phyloP scores from a whole-genome alignment of 2,113 vertebrate species.

The Dasyornis broadbenti region DNA sequence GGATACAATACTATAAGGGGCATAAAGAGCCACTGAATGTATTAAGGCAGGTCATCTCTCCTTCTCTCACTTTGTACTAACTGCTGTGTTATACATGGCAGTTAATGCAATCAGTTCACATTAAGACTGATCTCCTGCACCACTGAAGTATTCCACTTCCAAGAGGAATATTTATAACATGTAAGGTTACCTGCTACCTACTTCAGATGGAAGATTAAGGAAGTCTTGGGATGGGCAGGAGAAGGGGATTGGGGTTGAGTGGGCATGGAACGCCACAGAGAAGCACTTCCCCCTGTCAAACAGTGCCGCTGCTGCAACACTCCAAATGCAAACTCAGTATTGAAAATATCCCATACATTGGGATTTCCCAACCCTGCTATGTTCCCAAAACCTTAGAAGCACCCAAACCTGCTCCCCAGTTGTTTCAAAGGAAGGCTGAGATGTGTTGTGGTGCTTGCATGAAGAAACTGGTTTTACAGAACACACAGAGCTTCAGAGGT shows the following conservation, averaged over 20 bases:
- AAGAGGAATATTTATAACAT: not conserved
- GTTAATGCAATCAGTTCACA: not conserved
- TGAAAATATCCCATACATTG: fast-evolving
- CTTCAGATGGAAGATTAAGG: not conserved
- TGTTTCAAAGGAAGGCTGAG: not conserved
- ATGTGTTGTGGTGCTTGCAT: not conserved
- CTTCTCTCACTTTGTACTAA: not conserved
- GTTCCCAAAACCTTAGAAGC: not conserved
- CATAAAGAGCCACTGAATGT: not conserved
- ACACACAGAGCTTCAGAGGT: not conserved
- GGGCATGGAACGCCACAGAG: fast-evolving
- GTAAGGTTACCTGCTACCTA: not conserved
- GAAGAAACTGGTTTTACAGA: not conserved
- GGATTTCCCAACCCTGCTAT: not conserved
- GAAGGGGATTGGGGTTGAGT: fast-evolving
- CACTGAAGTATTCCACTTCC: not conserved
- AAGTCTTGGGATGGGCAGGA: not conserved
- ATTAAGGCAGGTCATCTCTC: not conserved
- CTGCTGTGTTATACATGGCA: not conserved
- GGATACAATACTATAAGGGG: not conserved
- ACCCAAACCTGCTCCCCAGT: not conserved
- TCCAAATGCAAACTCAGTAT: not conserved
- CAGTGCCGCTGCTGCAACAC: not conserved
- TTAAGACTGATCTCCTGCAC: not conserved
- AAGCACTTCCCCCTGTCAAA: not conserved